phyloP scores from a whole-genome alignment of 2,113 vertebrate species.

The Psettodes erumei region DNA sequence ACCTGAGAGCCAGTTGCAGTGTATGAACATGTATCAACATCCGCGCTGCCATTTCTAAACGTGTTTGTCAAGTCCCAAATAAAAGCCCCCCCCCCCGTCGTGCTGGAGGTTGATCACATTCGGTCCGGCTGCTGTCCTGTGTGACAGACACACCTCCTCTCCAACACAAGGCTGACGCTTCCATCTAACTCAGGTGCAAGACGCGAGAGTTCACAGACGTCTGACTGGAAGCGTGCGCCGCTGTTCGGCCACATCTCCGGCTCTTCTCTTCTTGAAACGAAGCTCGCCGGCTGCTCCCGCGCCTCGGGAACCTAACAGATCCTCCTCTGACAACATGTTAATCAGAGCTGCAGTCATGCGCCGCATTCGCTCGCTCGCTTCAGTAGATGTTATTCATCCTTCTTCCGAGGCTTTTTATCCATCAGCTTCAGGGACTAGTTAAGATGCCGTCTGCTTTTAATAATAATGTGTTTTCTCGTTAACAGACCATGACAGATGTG shows the following conservation, averaged over 20 bases:
- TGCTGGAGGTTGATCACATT: constrained; percentile 1
- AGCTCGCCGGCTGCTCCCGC: not conserved
- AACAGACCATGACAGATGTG: constrained; percentile 97
- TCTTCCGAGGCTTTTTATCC: not conserved
- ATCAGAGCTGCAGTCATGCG: not conserved
- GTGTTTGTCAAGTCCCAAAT: too few relatives aligned
- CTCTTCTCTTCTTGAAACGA: too few relatives aligned
- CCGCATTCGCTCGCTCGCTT: not conserved
- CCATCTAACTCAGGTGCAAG: constrained; percentile 27
- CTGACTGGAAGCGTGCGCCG: not conserved
- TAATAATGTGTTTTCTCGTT: constrained; percentile 28
- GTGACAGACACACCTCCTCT: not conserved
- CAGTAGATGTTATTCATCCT: not conserved
- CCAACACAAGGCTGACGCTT: constrained; percentile 8
- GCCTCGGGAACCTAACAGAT: not conserved
- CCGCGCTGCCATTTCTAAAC: not conserved
- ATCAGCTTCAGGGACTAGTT: not conserved
- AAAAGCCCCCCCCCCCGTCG: not conserved
- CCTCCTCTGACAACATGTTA: not conserved
- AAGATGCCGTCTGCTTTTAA: not conserved
- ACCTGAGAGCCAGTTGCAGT: too few relatives aligned
- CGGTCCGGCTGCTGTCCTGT: not conserved
- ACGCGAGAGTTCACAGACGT: not conserved
- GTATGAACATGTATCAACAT: not conserved
- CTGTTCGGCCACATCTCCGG: too few relatives aligned